A percentile compares a stretch with the other conserved stretches of the same genome.
Evolutionary conservation across 2,797 vertebrate genomes (phyloP).

Genomic region (Diplodus puntazzo): DNA sequence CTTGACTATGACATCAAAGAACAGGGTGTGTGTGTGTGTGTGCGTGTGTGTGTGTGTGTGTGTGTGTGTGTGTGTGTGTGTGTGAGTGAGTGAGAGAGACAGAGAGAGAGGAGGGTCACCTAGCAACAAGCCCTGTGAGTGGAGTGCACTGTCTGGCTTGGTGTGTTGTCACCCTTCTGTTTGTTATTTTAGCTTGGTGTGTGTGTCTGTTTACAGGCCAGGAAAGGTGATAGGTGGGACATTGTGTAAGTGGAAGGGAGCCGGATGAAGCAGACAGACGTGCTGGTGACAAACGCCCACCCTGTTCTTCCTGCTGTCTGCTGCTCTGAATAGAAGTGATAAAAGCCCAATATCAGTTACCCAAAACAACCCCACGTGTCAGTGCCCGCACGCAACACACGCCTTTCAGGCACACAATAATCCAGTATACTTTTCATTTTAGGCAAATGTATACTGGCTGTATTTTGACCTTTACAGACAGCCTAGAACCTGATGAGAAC

Average conservation of each 20-base stretch:
- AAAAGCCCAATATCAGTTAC: conserved; percentile 64
- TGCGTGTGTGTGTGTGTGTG: not conserved
- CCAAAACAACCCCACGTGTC: conserved; percentile 33
- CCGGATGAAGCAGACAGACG: conserved; percentile 45
- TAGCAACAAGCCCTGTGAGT: conserved; percentile 69
- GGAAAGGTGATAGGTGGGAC: conserved; percentile 70
- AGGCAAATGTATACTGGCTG: conserved; percentile 14
- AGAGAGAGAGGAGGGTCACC: conserved; percentile 57
- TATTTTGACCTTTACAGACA: conserved; percentile 9
- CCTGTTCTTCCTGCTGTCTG: conserved; percentile 59
- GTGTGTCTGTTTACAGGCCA: conserved; percentile 67
- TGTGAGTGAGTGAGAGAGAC: not conserved
- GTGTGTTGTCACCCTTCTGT: conserved; percentile 46
- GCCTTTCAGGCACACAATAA: not conserved
- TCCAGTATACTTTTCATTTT: conserved; percentile 11
- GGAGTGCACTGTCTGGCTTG: conserved; percentile 40
- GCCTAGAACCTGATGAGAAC: conserved; percentile 5
- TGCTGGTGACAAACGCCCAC: conserved; percentile 55
- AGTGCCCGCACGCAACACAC: conserved; percentile 16
- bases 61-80: conserved; percentile 20
- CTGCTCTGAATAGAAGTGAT: conserved; percentile 62
- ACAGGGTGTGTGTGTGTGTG: conserved; percentile 30
- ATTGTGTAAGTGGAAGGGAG: conserved; percentile 68
- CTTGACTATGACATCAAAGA: conserved; percentile 57
- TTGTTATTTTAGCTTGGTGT: conserved; percentile 66